These are phyloP conservation scores for Muscidifurax raptorellus DNA, from an alignment of 1,140 invertebrate species.

Conservation along the genomic window DNA sequence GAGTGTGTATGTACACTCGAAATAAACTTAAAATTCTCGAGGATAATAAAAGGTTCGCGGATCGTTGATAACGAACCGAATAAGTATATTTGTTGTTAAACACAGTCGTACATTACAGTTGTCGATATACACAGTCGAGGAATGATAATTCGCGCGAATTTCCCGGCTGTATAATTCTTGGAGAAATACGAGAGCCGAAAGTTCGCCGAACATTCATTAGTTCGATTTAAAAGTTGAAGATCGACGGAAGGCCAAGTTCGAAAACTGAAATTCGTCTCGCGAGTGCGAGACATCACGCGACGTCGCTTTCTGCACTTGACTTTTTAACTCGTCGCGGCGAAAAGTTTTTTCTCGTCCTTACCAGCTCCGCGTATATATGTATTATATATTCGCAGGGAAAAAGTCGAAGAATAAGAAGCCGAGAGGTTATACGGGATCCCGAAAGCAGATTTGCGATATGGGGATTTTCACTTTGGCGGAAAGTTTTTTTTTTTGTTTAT, in stretches of 20 bases:
- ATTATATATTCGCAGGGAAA: not conserved
- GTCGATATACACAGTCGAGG: no score
- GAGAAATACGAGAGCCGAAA: not conserved
- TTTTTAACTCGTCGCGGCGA: not conserved
- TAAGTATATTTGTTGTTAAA: no score
- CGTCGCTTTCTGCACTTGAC: not conserved
- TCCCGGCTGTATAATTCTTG: not conserved
- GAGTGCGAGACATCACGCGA: not conserved
- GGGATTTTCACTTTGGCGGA: no score
- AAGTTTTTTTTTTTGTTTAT: not conserved
- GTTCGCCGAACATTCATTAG: not conserved
- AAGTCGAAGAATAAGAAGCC: not conserved
- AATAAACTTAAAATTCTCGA: no score
- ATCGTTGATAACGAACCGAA: no score
- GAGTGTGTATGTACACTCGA: no score
- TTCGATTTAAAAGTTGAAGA: not conserved
- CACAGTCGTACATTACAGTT: no score
- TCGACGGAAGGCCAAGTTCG: not conserved
- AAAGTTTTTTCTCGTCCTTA: not conserved
- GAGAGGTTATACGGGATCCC: not conserved
- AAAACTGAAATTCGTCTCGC: not conserved
- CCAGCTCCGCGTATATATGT: not conserved
- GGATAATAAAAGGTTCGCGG: no score
- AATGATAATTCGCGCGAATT: no score
- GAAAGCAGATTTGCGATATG: not conserved